Conservation (phyloP, 1,140 invertebrate species). For the Trialeurodes vaporariorum region DNA sequence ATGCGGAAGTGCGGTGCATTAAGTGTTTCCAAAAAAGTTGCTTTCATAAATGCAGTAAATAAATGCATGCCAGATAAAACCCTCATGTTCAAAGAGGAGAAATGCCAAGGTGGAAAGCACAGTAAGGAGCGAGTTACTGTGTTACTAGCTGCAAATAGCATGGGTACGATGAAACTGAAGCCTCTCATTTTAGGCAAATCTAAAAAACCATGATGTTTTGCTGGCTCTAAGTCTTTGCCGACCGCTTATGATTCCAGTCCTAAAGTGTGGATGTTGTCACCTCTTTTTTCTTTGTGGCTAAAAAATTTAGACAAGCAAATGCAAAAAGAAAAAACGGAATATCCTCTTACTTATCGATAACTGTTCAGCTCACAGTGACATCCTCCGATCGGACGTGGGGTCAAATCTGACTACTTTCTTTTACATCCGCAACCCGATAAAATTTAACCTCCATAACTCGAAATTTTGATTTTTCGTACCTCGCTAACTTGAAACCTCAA, state of each 20-base stretch:
- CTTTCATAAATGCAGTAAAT: too few species aligned
- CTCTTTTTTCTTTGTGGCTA: constrained; percentile 31
- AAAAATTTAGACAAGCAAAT: constrained; percentile 29
- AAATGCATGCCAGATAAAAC: constrained; percentile 19
- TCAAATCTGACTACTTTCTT: too few species aligned
- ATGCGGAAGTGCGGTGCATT: too few species aligned
- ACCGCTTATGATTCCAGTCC: constrained; percentile 27
- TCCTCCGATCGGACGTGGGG: too few species aligned
- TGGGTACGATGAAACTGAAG: constrained; percentile 35
- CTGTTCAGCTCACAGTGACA: constrained; percentile 32
- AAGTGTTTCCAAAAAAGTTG: too few species aligned
- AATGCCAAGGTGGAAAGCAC: constrained; percentile 34
- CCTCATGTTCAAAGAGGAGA: constrained; percentile 29
- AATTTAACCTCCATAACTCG: too few species aligned
- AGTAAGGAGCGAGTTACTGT: constrained; percentile 38
- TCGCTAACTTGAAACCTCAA: too few species aligned
- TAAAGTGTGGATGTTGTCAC: constrained; percentile 24
- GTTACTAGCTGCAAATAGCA: constrained; percentile 34
- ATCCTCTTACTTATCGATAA: constrained; percentile 38
- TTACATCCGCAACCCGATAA: too few species aligned
- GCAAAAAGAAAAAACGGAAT: constrained; percentile 30
- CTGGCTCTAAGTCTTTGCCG: constrained; percentile 23
- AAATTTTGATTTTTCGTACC: too few species aligned
- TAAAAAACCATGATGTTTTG: constrained; percentile 48
- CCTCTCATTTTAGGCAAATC: constrained; percentile 38